These are phyloP conservation scores for Phoxinus phoxinus DNA, from an alignment of 2,113 vertebrate genomes.

Conservation along the genomic window DNA sequence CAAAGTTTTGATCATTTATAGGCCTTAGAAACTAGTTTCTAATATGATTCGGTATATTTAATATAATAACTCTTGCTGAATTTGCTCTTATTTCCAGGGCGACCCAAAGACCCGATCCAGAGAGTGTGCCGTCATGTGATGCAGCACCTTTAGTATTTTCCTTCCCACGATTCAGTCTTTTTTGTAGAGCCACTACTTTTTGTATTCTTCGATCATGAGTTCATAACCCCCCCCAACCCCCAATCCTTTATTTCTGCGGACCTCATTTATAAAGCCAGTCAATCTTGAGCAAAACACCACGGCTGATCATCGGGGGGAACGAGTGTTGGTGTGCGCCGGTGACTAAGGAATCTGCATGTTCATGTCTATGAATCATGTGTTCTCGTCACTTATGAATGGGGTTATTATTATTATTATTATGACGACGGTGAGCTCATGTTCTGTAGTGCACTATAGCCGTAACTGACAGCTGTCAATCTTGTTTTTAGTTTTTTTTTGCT, in stretches of 20 bases:
- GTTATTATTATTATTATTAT: constrained; percentile 42
- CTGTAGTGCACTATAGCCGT: constrained; percentile 60
- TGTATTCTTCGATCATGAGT: constrained; percentile 73
- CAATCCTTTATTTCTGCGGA: constrained; percentile 63
- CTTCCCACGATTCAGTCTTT: constrained; percentile 55
- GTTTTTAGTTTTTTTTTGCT: constrained; percentile 63
- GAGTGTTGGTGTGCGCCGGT: constrained; percentile 5
- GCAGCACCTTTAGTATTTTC: constrained; percentile 57
- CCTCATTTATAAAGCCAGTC: constrained; percentile 60
- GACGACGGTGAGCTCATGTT: constrained; percentile 35
- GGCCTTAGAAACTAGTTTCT: too few relatives aligned
- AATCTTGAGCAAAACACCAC: constrained; percentile 23
- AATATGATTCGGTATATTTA: not conserved
- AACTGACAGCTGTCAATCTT: constrained; percentile 65
- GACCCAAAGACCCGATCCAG: constrained; percentile 85
- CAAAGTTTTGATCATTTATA: too few relatives aligned
- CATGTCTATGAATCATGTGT: not conserved
- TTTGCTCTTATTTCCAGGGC: constrained; percentile 73
- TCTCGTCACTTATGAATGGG: constrained; percentile 5
- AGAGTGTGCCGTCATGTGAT: constrained; percentile 94
- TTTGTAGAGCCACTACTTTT: constrained; percentile 81
- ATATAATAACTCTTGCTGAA: not conserved
- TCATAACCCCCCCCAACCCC: constrained; percentile 64
- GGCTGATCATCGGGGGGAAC: constrained; percentile 5
- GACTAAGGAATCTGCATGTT: constrained; percentile 23